A percentile compares a stretch with the other conserved stretches of the same genome.
Evolutionary conservation across 1,140 invertebrate genomes (phyloP).

Genomic region (Helicorthomorpha holstii): DNA sequence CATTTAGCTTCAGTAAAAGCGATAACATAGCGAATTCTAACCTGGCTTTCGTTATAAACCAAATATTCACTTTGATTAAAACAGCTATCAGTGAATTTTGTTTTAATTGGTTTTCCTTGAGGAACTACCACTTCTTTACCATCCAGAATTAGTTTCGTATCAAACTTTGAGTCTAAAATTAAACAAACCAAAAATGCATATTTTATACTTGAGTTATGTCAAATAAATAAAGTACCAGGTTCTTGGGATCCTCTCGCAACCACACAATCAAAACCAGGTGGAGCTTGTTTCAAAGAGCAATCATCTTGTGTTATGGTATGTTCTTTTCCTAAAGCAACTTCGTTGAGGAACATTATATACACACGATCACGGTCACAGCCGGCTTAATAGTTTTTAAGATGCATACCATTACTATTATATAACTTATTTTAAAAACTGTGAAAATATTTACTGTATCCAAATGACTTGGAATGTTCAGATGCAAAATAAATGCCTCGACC

Average conservation of each 20-base stretch:
- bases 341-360: slow-evolving; percentile 30
- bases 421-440: neutral
- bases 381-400: neutral
- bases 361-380: slow-evolving; percentile 13
- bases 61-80: too few species aligned
- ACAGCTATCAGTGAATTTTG: too few species aligned
- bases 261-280: slow-evolving; percentile 26
- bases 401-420: neutral
- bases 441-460: slow-evolving; percentile 21
- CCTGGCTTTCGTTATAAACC: too few species aligned
- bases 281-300: slow-evolving; percentile 19
- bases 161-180: too few species aligned
- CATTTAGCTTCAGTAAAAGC: too few species aligned
- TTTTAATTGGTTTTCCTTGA: too few species aligned
- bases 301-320: slow-evolving; percentile 23
- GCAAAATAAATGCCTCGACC: slow-evolving; percentile 33
- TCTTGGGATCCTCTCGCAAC: slow-evolving; percentile 27
- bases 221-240: too few species aligned
- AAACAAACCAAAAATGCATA: too few species aligned
- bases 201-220: too few species aligned
- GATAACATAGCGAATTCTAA: too few species aligned
- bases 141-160: too few species aligned
- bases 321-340: slow-evolving; percentile 29
- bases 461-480: slow-evolving; percentile 28
- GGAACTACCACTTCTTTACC: too few species aligned